Base-by-base conservation (phyloP, 2,113 vertebrate genomes). In the Edolisoma coerulescens region DNA sequence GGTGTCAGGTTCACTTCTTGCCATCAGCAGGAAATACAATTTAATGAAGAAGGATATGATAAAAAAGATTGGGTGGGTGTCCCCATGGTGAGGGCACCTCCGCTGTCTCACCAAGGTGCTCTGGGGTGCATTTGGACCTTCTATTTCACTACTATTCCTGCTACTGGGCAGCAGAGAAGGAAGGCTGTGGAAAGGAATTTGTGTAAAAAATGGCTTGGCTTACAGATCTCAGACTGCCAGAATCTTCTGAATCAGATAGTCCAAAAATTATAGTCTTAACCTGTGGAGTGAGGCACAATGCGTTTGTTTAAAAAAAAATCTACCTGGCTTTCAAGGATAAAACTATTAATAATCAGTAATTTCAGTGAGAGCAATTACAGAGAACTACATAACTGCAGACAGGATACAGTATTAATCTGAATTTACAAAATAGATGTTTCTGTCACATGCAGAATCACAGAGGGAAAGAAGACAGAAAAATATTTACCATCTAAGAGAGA, bases 361-460 rank as follows among this genome's bases (percentile, higher is more conserved):
- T 92, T 90, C 70, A 49, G 35, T 60, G 45, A 81, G 7, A 87
- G 10, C 3, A 52, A 18, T 68, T 93, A 61, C n/a, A 82, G 20
- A 69, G 18, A 76, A 33, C 23, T 64, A 27, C 13, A 15, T 44
- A 37, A 67, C 44, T 52, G 71, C 41, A 87, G 53, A 76, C 22
- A 87, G 22, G 14, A 79, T 41, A 44, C 21, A 69, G 45, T 91
- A 93, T 68, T 85, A 89, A 89, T 80, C 56, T 67, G 54, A 74
- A 88, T 84, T 83, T 87, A 93, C 57, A 89, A 94, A 94, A 93
- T 63, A 82, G 30, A 82, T 77, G 32, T 18, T 49, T 85, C 35
- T 82, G 60, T 85, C 89, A 77, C 27, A 67, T 27, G 28, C 1
- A 37, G 33, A 84, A 68, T 65, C 73, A 92, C 57, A 78, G 44